Evolutionary conservation across 2,888 invertebrate species (phyloP).

Genomic region (Eudemis profundana): DNA sequence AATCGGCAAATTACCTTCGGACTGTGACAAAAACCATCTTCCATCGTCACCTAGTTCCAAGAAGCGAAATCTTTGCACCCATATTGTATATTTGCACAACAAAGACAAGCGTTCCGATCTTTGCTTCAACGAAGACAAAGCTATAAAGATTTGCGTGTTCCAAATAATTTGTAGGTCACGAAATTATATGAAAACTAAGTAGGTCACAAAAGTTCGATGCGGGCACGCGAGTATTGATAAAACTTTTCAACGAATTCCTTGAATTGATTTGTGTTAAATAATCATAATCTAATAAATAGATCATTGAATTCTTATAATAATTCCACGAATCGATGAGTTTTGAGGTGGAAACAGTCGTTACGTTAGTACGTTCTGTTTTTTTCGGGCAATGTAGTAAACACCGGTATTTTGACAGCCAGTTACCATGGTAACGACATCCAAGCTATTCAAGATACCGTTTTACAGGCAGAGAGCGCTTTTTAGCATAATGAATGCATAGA

Average conservation of each 20-base stretch:
- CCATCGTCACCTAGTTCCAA: constrained; percentile 62
- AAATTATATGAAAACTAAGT: constrained; percentile 58
- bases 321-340: too few species aligned
- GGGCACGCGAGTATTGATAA: constrained; percentile 61
- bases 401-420: constrained; percentile 60
- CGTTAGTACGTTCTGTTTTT: too few species aligned
- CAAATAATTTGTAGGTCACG: constrained; percentile 49
- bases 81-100: constrained; percentile 39
- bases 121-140: constrained; percentile 30
- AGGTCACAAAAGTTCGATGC: constrained; percentile 63
- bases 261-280: background rate
- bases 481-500: too few species aligned
- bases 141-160: constrained; percentile 34
- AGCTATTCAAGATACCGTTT: constrained; percentile 38
- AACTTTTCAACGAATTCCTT: constrained; percentile 51
- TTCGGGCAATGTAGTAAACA: constrained; percentile 41
- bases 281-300: background rate
- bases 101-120: constrained; percentile 34
- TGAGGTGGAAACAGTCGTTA: too few species aligned
- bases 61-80: constrained; percentile 32
- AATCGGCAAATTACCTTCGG: constrained; percentile 46
- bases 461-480: background rate
- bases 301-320: too few species aligned
- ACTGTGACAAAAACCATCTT: constrained; percentile 51
- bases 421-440: constrained; percentile 59